Conservation (phyloP, 2,888 invertebrate genomes). For the Dascillus cervinus region DNA sequence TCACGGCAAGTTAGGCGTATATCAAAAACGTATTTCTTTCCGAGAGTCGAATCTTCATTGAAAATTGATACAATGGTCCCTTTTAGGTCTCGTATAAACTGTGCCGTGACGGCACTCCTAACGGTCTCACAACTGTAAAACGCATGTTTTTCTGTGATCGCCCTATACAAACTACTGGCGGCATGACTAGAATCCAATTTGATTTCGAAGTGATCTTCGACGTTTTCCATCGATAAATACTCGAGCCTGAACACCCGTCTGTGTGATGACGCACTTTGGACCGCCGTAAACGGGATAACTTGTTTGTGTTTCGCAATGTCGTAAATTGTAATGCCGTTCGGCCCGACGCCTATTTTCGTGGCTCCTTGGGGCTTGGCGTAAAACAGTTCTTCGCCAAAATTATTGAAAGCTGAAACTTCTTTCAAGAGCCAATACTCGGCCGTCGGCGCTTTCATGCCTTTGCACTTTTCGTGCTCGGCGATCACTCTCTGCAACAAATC, state of each 20-base stretch:
- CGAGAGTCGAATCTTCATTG: constrained; percentile 78
- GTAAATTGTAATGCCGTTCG: constrained; percentile 72
- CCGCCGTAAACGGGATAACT: constrained; percentile 74
- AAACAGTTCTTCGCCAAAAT: constrained; percentile 80
- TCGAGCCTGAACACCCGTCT: constrained; percentile 67
- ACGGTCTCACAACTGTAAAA: constrained; percentile 92
- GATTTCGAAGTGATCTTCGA: constrained; percentile 63
- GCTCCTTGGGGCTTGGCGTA: constrained; percentile 55
- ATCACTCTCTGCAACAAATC: constrained; percentile 58
- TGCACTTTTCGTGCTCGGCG: constrained; percentile 50
- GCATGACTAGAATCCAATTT: constrained; percentile 75
- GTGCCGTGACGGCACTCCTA: constrained; percentile 76
- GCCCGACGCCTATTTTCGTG: constrained; percentile 55
- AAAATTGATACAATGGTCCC: constrained; percentile 87
- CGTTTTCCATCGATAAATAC: constrained; percentile 61
- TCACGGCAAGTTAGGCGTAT: constrained; percentile 82
- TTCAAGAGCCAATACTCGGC: constrained; percentile 80
- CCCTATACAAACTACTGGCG: constrained; percentile 75
- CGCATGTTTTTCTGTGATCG: constrained; percentile 85
- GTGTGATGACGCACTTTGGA: constrained; percentile 70
- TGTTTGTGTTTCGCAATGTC: constrained; percentile 60
- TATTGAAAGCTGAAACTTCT: constrained; percentile 69
- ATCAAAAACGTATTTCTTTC: constrained; percentile 87
- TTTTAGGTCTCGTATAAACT: constrained; percentile 83
- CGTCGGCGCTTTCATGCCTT: constrained; percentile 60